Evolutionary conservation across 2,888 invertebrate genomes (phyloP).

Genomic region (Cepaea hortensis): DNA sequence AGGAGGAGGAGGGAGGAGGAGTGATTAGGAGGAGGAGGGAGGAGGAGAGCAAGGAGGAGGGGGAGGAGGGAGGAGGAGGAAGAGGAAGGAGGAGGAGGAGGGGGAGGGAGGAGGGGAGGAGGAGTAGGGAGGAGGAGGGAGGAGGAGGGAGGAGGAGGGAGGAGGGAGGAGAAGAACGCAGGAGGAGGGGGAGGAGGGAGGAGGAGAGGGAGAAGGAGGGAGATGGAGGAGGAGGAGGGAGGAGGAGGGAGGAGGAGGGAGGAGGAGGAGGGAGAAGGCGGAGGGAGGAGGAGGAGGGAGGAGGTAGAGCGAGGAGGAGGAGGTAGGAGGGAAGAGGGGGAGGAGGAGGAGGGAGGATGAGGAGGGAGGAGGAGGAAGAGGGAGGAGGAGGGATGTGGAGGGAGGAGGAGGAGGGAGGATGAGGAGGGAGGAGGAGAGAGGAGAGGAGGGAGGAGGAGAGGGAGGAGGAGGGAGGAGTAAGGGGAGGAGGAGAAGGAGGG

Average conservation of each 20-base stretch:
- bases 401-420: not conserved
- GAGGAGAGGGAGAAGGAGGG: not conserved
- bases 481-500: too few relatives aligned
- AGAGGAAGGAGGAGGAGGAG: not conserved
- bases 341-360: not conserved
- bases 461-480: too few relatives aligned
- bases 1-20: too few relatives aligned
- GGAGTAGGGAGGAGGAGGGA: too few relatives aligned
- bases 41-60: not conserved
- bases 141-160: not conserved
- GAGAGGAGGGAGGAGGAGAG: too few relatives aligned
- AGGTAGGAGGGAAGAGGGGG: not conserved
- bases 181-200: not conserved
- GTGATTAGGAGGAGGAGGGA: not conserved
- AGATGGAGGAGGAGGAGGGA: not conserved
- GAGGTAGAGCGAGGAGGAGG: not conserved
- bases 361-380: not conserved
- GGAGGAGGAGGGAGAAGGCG: not conserved
- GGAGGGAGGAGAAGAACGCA: not conserved
- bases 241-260: too few relatives aligned
- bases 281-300: not conserved
- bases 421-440: not conserved
- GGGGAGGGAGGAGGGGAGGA: not conserved
- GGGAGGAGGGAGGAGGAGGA: not conserved
- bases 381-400: not conserved